Evolutionary conservation across 2,797 vertebrate species (phyloP), one percentile per base, ranked within the genome.

Genomic region (Pampus argenteus): DNA sequence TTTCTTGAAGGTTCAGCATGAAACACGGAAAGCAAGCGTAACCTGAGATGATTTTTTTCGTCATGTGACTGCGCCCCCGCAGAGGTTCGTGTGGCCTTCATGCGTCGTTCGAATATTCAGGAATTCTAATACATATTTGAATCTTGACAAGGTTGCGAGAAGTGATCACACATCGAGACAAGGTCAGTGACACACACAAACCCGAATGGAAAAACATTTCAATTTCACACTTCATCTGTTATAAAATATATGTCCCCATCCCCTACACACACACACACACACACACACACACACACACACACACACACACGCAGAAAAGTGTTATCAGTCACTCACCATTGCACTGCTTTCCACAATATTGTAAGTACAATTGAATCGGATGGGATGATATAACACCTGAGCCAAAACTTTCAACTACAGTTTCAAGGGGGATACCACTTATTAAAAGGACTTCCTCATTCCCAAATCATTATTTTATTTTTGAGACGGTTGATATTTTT

Each of bases 151-250:
- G 65, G 44, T 28, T 57, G 63, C 0, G 3, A 23, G 20, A 18
- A 25, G 31, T 18, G 23, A 71, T 64, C 26, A 1, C 45, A 59
- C 51, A 22, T 45, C 8, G 14, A 78, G 74, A 73, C 74, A 68
- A 88, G 89, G 83, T 84, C 78, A 74, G 60, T 6, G 50, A 84
- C 74, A 63, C 78, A 59, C 73, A 65, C 65, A 28, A 48, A 58
- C 59, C 62, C 28, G 59, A 59, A 71, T 54, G 61, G 73, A 48
- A 76, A 31, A 87, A 89, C 67, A 59, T 88, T 93, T 88, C 89
- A 92, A 94, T 95, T 95, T 94, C 93, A 95, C 94, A 94, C 92
- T 89, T 87, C 68, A 84, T 66, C 83, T 86, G 78, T 47, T 54
- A 9, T 66, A 75, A 78, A 81, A 89, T 79, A 77, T 77, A 38